These are phyloP conservation scores for Tautogolabrus adspersus DNA, from an alignment of 2,113 vertebrate genomes.

Conservation along the genomic window DNA sequence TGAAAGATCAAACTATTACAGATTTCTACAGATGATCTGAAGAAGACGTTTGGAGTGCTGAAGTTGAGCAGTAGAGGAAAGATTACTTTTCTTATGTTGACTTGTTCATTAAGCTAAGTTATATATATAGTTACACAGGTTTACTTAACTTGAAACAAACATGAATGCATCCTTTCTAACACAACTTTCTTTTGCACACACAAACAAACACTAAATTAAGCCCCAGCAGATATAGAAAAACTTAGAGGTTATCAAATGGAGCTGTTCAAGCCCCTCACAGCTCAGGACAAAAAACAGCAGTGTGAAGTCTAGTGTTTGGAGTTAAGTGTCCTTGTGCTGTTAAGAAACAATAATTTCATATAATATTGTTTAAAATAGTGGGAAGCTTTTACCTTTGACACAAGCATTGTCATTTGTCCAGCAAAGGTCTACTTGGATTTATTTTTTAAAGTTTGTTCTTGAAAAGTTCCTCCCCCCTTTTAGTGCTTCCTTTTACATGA, in stretches of 20 bases:
- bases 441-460: not conserved
- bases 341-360: not conserved
- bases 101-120: too few relatives aligned
- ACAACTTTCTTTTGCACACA: not conserved
- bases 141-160: not conserved
- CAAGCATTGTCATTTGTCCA: too few relatives aligned
- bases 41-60: constrained; percentile 3
- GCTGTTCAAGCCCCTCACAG: constrained; percentile 40
- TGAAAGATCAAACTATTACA: constrained; percentile 23
- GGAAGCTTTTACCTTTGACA: not conserved
- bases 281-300: constrained; percentile 10
- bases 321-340: not conserved
- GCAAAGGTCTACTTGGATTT: too few relatives aligned
- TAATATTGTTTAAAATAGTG: not conserved
- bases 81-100: too few relatives aligned
- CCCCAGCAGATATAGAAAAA: not conserved
- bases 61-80: constrained; percentile 8
- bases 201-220: not conserved
- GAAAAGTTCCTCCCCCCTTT: not conserved
- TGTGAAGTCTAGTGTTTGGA: not conserved
- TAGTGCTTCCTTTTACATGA: not conserved
- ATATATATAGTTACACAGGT: not conserved
- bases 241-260: constrained; percentile 7
- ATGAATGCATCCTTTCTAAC: not conserved
- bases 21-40: constrained; percentile 3